Evolutionary conservation across 2,797 vertebrate genomes (phyloP).

Genomic region (Sebastes umbrosus): DNA sequence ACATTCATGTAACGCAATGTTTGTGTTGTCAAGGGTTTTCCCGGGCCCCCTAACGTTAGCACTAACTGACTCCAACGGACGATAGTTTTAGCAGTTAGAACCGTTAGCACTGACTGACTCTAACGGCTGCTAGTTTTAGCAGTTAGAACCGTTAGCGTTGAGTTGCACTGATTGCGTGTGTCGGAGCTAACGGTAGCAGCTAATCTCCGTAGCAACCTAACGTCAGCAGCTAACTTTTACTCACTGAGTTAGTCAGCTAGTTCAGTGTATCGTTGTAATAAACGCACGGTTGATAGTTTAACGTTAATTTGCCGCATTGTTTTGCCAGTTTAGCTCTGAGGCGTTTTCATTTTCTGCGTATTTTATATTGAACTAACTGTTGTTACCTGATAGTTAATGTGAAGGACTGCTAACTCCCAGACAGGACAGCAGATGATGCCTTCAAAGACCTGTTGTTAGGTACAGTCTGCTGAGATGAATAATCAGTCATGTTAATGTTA

Average conservation of each 20-base stretch:
- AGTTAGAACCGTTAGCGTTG: not conserved
- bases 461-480: not conserved
- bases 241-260: not conserved
- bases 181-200: constrained; percentile 44
- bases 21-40: not conserved
- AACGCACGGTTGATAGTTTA: not conserved
- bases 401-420: not conserved
- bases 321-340: rapidly evolving
- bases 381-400: not conserved
- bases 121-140: constrained; percentile 10
- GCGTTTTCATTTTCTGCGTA: rapidly evolving
- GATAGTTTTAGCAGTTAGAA: not conserved
- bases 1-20: not conserved
- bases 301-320: not conserved
- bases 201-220: constrained; percentile 30
- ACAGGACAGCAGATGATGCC: not conserved
- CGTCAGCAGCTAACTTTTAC: constrained; percentile 34
- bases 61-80: constrained; percentile 4
- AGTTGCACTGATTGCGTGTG: constrained; percentile 23
- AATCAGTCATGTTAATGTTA: not conserved
- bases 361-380: not conserved
- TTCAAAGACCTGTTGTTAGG: not conserved
- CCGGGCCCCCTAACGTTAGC: not conserved
- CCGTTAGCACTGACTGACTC: not conserved
- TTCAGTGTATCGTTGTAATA: not conserved